Base-by-base conservation (phyloP, 2,888 invertebrate genomes). In the Molorchus minor region DNA sequence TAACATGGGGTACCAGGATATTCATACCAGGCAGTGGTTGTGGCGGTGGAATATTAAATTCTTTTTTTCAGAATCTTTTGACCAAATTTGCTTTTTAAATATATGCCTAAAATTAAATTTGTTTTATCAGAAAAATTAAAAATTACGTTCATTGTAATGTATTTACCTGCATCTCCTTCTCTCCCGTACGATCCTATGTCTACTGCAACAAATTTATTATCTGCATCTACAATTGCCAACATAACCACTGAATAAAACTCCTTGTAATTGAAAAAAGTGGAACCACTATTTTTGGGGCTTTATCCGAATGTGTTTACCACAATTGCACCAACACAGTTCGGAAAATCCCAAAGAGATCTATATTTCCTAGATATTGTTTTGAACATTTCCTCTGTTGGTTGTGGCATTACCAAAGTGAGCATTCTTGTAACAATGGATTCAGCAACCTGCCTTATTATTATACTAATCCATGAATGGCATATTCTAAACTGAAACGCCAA, bases 401-500 rank as follows among this genome's bases (percentile, higher is more conserved):
- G 35, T 38, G 67, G 63, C 36, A 67, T 53, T 35, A 53, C 47
- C 21, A 61, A 13, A 46, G 17, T 45, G 4, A 62, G 53, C 55
- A 67, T 53, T 53, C 44, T 60, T 36, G 7, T 57, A 4, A 58
- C 38, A 21, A 67, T 59, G 53, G 19, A 29, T 13, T 44, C 41
- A 56, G 58, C 56, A 60, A 61, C 62, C 55, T 69, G 58, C 46
- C 52, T 61, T 56, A 62, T 54, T 57, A 62, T 66, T 15, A 55
- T 41, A 60, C 57, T 59, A 41, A 65, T 66, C 61, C 62, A 66
- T 54, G 61, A 64, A 65, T 64, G 61, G 35, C 61, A 59, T 63
- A 70, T 62, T 63, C 67, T 51, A 59, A 65, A 65, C 52, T 69
- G 68, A 54, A 67, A 68, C n/a, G 68, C 56, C 58, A 66, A 58